Evolutionary conservation across 2,888 invertebrate genomes (phyloP).

Genomic region (Anoplius nigerrimus): DNA sequence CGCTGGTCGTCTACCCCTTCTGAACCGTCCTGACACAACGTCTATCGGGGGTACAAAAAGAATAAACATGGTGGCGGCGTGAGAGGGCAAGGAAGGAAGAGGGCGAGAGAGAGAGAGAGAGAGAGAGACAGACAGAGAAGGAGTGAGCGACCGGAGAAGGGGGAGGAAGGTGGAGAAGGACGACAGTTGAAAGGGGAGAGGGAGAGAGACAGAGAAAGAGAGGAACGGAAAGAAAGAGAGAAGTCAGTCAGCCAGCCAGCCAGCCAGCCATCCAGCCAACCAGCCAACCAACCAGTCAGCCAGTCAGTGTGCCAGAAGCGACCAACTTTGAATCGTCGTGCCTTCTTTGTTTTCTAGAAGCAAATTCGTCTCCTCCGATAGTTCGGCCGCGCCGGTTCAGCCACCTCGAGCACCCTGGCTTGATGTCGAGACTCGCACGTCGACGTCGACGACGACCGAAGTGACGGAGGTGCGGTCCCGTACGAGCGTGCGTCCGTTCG

Average conservation of each 20-base stretch:
- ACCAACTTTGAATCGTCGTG: conserved; percentile 46
- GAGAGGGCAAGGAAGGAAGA: conserved; percentile 38
- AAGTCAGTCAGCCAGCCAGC: conserved; percentile 39
- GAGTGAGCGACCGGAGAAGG: conserved; percentile 3
- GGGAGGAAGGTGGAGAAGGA: conserved; percentile 20
- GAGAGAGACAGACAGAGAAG: conserved; percentile 4
- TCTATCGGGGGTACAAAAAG: conserved; percentile 56
- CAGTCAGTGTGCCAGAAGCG: conserved; percentile 55
- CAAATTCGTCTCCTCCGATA: conserved; percentile 8
- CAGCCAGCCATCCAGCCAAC: conserved; percentile 41
- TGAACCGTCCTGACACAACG: conserved; percentile 46
- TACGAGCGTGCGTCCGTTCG: not conserved
- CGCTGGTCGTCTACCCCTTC: conserved; percentile 47
- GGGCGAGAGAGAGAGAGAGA: not conserved
- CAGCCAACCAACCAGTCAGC: conserved; percentile 37
- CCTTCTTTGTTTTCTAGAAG: conserved; percentile 44
- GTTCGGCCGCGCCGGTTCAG: too few species aligned
- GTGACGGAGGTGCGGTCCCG: not conserved
- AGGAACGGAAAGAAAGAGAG: conserved; percentile 33
- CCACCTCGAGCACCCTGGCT: too few species aligned
- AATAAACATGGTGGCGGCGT: conserved; percentile 56
- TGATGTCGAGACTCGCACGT: not conserved
- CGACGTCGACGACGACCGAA: not conserved
- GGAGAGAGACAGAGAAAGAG: conserved; percentile 14
- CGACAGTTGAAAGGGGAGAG: not conserved